Percentiles rank a stretch among this genome's conserved stretches.
phyloP scores from a whole-genome alignment of 2,888 invertebrate species.

The Atherix ibis region DNA sequence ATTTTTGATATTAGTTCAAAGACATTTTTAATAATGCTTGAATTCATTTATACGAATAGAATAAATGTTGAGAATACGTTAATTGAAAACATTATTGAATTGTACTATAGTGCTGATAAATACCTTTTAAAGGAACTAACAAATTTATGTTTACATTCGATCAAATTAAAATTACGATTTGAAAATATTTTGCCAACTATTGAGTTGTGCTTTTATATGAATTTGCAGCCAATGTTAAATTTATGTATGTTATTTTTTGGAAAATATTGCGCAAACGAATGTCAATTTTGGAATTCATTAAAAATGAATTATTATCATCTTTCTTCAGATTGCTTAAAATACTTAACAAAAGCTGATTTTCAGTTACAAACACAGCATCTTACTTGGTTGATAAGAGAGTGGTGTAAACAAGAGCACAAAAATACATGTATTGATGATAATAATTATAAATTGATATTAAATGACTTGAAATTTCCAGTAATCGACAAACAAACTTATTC shows the following conservation, averaged over 20 bases:
- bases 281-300: constrained; percentile 23
- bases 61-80: constrained; percentile 20
- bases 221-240: constrained; percentile 22
- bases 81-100: constrained; percentile 25
- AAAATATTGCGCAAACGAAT: constrained; percentile 22
- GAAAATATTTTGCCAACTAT: constrained; percentile 28
- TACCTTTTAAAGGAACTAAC: constrained; percentile 26
- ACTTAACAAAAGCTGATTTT: constrained; percentile 18
- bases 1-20: constrained; percentile 32
- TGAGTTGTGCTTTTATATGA: constrained; percentile 26
- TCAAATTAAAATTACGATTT: constrained; percentile 25
- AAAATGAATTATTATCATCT: constrained; percentile 27
- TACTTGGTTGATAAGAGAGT: constrained; percentile 26
- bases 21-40: constrained; percentile 29
- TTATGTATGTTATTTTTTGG: constrained; percentile 25
- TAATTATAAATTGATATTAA: constrained; percentile 19
- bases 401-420: constrained; percentile 28
- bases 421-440: constrained; percentile 17
- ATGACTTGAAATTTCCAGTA: constrained; percentile 16
- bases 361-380: constrained; percentile 15
- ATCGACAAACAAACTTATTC: constrained; percentile 1
- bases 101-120: constrained; percentile 31
- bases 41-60: constrained; percentile 26
- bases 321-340: constrained; percentile 28
- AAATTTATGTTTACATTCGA: constrained; percentile 19